phyloP scores from a whole-genome alignment of 2,113 vertebrate species.

The Rattus rattus region DNA sequence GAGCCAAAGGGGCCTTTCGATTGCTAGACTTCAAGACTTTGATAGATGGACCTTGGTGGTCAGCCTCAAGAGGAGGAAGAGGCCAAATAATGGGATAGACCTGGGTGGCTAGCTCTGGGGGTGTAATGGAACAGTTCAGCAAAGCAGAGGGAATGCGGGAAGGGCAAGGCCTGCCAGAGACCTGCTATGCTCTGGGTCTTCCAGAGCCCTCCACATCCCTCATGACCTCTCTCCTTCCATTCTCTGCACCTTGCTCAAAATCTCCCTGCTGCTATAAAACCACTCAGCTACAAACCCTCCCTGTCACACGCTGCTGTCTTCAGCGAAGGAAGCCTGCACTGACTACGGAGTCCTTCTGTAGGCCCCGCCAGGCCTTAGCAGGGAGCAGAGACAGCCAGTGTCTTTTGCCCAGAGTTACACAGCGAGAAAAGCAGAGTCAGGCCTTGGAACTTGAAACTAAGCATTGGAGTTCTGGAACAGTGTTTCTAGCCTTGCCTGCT shows the following conservation, averaged over 20 bases:
- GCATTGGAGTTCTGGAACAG: no score
- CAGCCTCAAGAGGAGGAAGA: neutral
- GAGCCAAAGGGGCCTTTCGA: neutral
- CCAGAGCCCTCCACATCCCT: neutral
- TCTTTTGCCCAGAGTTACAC: neutral
- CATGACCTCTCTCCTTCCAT: neutral
- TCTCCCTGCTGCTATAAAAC: neutral
- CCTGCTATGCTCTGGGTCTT: neutral
- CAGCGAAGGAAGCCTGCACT: neutral
- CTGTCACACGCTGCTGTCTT: neutral
- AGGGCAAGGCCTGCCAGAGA: neutral
- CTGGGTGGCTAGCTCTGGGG: neutral
- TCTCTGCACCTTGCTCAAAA: neutral
- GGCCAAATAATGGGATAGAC: neutral
- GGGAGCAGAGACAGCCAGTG: neutral
- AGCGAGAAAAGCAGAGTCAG: neutral
- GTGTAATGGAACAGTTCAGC: neutral
- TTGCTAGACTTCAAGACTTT: neutral
- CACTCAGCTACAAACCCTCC: neutral
- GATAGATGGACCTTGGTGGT: neutral
- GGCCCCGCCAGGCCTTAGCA: neutral
- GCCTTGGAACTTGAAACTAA: neutral
- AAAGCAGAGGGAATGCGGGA: neutral
- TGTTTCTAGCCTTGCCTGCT: neutral
- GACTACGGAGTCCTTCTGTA: accelerated